Base-by-base conservation (phyloP, 1,140 invertebrate genomes). In the Anastrepha obliqua region DNA sequence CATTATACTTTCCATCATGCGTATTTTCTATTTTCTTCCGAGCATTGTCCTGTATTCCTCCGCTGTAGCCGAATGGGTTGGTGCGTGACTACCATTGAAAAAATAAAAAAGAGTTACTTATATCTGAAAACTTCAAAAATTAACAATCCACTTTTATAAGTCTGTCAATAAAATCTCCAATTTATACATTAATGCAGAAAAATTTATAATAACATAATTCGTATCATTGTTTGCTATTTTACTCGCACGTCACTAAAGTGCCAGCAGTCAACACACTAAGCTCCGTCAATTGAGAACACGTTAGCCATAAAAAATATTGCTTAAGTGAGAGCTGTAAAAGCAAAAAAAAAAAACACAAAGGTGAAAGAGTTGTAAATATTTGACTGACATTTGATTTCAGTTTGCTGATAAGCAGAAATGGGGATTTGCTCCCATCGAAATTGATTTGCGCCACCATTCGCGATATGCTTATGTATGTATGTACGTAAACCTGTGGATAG, bases 401-500 rank as follows among this genome's bases (percentile, higher is more conserved):
- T 74, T 5, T 44, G 42, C 39, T 42, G 39, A 74, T 74, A 74
- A 74, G 67, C 67, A 42, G 44, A 74, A 74, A 47, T 47, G 3
- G 42, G 67, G 67, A 74, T 74, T 74, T 74, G 15, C 67, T 74
- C 44, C 29, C 67, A 74, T 74, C 39, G 44, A 74, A 74, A 47
- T 44, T 74, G 67, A 74, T 74, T 74, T 47, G 42, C 42, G 67
- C 17, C 44, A 17, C 42, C 67, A 4, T 3, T 42, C 17, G 42
- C 42, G 67, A 47, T 74, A 47, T n/a, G 5, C 4, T 8, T 64
- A 64, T 8, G 20, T 20, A n/a, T n/a, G n/a, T n/a, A n/a, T n/a
- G 29, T 29, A 64, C 62, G 7, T 29, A 29, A 29, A 29, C 29
- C 29, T 29, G 29, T 29, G 2, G 0, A 20, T 13, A 64, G 20